Base-by-base conservation (phyloP, 1,140 invertebrate species). In the Ericerus pela region DNA sequence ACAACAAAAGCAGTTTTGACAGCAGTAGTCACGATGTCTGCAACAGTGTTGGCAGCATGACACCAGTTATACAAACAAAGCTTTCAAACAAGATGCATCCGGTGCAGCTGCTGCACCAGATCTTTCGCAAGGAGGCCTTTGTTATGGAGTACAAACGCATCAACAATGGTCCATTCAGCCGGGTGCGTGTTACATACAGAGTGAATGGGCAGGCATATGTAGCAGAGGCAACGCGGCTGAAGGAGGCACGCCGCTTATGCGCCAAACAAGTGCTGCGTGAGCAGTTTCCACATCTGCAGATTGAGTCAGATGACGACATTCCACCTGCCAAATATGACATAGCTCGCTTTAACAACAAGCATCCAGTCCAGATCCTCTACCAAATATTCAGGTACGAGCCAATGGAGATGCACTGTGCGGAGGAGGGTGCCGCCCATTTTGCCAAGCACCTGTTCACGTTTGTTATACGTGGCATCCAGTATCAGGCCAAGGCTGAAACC, bases 121-220 rank as follows among this genome's bases (percentile, higher is more conserved):
- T 47, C 22, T 47, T 47, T 16, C 41, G 41, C 41, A 47, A 47
- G 26, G 41, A 47, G 26, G 41, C 41, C 16, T 47, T 47, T 16
- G 41, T 47, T 10, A 47, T 47, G 41, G 41, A 47, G 26, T 47
- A 47, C 41, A 24, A 47, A 47, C 41, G 41, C 14, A 47, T 47
- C 41, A 47, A 47, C 41, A 24, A 47, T 24, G 41, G 41, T 5
- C 41, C 41, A 6, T 47, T 47, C 20, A 47, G 41, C 14, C 41
- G 26, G 18, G 41, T 47, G 2, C 41, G 41, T 2, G 41, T 47
- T 16, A 47, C 41, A 2, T 47, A 47, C 14, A 47, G 26, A 14
- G 41, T 47, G 3, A 47, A 47, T 24, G 41, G 41, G 4, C 22
- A 47, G 16, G 26, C 41, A 10, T 47, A 47, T 16, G 26, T 2